Evolutionary conservation across 2,113 vertebrate species (phyloP), one percentile per base, ranked within the genome.

Genomic region (Collichthys lucidus): DNA sequence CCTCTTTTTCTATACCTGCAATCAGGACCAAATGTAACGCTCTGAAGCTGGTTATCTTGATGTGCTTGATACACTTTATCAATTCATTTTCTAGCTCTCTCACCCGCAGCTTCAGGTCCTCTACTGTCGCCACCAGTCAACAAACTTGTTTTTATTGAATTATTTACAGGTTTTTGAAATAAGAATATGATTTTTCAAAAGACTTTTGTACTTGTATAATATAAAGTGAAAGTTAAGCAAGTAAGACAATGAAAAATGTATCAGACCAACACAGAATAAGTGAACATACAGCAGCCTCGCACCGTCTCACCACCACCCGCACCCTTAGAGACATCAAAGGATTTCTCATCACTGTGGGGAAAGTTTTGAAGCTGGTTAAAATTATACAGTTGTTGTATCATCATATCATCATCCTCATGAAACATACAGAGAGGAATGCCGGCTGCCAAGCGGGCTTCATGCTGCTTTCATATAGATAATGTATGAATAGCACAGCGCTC

Each of bases 331-430:
- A 89, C 90, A 86, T 90, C 87, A 93, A 79, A 89, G 73, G 35
- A 31, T 42, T 63, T 31, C 50, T 80, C 74, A 59, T 77, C 79
- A 31, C 77, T 80, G 88, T 19, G 3, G 81, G 69, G 42, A 74
- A 77, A 40, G 50, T 88, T 89, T 81, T 65, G 74, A 87, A 67
- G 82, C 78, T 57, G 79, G 63, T 75, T 77, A 62, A 70, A 82
- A 82, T 80, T 47, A 69, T 72, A 20, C 22, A 79, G 80, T 78
- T 80, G 80, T 88, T 87, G 72, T 91, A 83, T 88, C 79, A 86
- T 84, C 81, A 62, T 84, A 86, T 87, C 87, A 50, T 91, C 86
- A 90, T 84, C 87, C 74, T 88, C 87, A 82, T 86, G 78, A 90
- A 91, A 88, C 73, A 85, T 70, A 77, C 40, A 87, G 26, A n/a